Evolutionary conservation across 2,797 vertebrate genomes (phyloP).

Genomic region (Poecilia wingei): DNA sequence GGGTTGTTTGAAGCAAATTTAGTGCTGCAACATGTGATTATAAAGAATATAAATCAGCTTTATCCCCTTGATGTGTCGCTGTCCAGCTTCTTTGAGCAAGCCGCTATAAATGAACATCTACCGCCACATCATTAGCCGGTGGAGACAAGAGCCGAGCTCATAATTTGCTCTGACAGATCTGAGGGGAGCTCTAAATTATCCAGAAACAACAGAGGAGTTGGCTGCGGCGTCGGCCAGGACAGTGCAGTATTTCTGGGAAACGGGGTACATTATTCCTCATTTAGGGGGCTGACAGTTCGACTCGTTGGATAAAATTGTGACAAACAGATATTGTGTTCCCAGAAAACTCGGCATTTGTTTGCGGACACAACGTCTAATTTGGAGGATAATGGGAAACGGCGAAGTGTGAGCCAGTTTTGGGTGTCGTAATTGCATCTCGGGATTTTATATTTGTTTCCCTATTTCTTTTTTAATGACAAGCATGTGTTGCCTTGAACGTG

Average conservation of each 20-base stretch:
- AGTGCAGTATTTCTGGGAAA: conserved; percentile 33
- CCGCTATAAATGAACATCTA: conserved; percentile 37
- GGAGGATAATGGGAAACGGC: conserved; percentile 14
- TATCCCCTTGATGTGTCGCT: conserved; percentile 26
- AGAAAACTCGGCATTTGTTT: conserved; percentile 35
- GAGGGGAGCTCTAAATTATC: conserved; percentile 36
- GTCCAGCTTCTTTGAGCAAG: conserved; percentile 32
- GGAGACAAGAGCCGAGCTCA: conserved; percentile 30
- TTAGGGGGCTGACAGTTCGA: conserved; percentile 41
- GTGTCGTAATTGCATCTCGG: conserved; percentile 17
- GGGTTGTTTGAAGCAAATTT: conserved; percentile 40
- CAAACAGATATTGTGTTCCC: conserved; percentile 34
- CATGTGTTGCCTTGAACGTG: not conserved
- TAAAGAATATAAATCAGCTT: conserved; percentile 42
- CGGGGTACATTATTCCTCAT: conserved; percentile 42
- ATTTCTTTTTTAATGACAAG: not conserved
- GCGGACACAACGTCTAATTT: conserved; percentile 26
- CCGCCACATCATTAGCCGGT: conserved; percentile 42
- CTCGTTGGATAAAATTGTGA: conserved; percentile 42
- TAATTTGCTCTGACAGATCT: conserved; percentile 54
- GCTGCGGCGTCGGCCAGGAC: conserved; percentile 25
- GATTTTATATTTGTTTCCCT: not conserved
- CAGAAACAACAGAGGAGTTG: conserved; percentile 34
- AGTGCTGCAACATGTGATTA: conserved; percentile 30
- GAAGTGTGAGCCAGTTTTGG: not conserved